Base-by-base conservation (phyloP, 2,888 invertebrate genomes). In the Dione vanillae region DNA sequence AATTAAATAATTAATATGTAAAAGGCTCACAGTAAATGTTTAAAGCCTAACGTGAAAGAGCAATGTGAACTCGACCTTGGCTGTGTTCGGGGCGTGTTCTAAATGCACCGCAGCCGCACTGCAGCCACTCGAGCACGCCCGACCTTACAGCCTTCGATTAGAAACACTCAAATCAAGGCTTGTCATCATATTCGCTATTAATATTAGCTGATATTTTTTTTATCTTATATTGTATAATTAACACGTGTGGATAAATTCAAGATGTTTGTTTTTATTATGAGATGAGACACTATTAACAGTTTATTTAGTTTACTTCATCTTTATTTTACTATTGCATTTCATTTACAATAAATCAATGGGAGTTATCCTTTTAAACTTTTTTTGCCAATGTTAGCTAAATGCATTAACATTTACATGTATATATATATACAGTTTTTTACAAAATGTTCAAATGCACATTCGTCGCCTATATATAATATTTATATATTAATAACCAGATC, bases 121-220 rank as follows among this genome's bases (percentile, higher is more conserved):
- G 83, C 84, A 82, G 81, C 72, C 82, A 79, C 85, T 86, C 77
- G 76, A 82, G 80, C 87, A 84, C 87, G 85, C 78, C 70, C 71
- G 75, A 73, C 75, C 65, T 76, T 71, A 76, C 78, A 74, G 77
- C 70, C 67, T 76, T 75, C 78, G 76, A 77, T 79, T 78, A 76
- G 77, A 76, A 74, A 74, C 76, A 74, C 78, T 76, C 59, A 35
- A 56, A 43, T 20, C 71, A 70, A 70, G 66, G 70, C 67, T 70
- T 59, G 64, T 61, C 41, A 37, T 65, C 27, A n/a, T 65, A 67
- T 73, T 62, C 56, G 20, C 59, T 72, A 69, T 74, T 67, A 68
- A 67, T 58, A 51, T 47, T 62, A 67, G 70, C 64, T 72, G 40
- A 49, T 61, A 19, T 43, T 61, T 35, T 41, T 19, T 19, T 59